Evolutionary conservation across 53 echinoderm and acorn worm species (phyloP).

Genomic region (Echinometra lucunter): DNA sequence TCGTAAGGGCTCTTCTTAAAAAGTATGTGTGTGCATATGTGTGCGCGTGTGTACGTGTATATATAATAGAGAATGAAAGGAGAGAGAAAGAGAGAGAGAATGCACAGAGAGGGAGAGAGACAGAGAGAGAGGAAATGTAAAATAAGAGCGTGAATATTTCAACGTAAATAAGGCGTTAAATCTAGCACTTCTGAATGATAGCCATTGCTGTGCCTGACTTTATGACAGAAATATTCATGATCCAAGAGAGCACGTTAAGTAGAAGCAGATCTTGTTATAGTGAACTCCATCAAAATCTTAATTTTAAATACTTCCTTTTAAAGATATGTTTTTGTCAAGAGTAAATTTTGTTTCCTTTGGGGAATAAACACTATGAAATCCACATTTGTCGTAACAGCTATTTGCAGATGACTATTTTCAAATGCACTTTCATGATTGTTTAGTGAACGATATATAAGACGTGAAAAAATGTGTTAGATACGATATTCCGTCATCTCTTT

Average conservation of each 20-base stretch:
- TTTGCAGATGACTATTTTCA: too few species aligned
- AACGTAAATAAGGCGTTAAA: neutral
- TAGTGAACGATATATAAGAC: too few species aligned
- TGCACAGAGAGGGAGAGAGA: neutral
- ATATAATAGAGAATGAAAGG: neutral
- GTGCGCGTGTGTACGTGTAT: neutral
- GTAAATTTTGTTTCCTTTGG: too few species aligned
- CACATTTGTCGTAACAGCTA: too few species aligned
- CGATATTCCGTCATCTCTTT: too few species aligned
- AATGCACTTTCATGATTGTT: too few species aligned
- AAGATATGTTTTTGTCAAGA: too few species aligned
- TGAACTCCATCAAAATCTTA: too few species aligned
- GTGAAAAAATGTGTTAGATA: too few species aligned
- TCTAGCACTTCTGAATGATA: neutral
- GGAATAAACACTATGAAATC: too few species aligned
- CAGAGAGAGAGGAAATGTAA: neutral
- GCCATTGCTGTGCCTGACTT: neutral
- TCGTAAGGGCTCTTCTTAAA: slow-evolving; percentile 27
- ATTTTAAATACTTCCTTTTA: too few species aligned
- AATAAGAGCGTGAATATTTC: neutral
- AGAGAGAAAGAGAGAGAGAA: neutral
- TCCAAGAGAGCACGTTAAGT: neutral
- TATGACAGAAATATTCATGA: neutral
- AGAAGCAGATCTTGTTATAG: neutral
- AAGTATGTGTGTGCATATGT: slow-evolving; percentile 40